phyloP scores from a whole-genome alignment of 2,888 invertebrate genomes.

The Megalurothrips usitatus region DNA sequence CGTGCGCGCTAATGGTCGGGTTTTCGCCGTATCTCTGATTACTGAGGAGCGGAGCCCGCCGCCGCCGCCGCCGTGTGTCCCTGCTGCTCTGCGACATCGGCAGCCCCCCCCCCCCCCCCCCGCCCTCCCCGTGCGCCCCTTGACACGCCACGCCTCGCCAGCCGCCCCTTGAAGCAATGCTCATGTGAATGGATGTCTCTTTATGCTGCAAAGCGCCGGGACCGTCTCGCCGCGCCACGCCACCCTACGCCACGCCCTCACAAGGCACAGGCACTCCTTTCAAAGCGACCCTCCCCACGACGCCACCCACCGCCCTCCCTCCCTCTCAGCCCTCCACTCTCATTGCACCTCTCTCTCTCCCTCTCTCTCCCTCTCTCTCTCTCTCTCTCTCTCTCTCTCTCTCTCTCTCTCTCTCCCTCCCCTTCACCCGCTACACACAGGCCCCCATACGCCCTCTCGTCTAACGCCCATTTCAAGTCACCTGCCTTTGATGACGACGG shows the following conservation, averaged over 20 bases:
- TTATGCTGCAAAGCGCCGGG: neutral
- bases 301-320: neutral
- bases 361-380: neutral
- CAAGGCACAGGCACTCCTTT: neutral
- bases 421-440: neutral
- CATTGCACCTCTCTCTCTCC: neutral
- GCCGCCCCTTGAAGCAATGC: neutral
- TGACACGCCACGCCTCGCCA: neutral
- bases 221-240: neutral
- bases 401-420: neutral
- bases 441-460: neutral
- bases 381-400: neutral
- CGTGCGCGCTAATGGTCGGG: too few relatives aligned
- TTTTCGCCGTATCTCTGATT: too few relatives aligned
- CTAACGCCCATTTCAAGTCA: too few relatives aligned
- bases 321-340: neutral
- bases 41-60: too few relatives aligned
- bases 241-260: neutral
- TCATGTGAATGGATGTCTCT: slow-evolving; percentile 20
- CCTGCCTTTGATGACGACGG: too few relatives aligned
- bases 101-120: neutral
- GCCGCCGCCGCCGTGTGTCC: too few relatives aligned
- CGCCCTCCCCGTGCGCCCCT: neutral
- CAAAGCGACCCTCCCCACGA: neutral
- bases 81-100: too few relatives aligned